phyloP scores from a whole-genome alignment of 2,797 vertebrate genomes.

The Garrulus glandarius region DNA sequence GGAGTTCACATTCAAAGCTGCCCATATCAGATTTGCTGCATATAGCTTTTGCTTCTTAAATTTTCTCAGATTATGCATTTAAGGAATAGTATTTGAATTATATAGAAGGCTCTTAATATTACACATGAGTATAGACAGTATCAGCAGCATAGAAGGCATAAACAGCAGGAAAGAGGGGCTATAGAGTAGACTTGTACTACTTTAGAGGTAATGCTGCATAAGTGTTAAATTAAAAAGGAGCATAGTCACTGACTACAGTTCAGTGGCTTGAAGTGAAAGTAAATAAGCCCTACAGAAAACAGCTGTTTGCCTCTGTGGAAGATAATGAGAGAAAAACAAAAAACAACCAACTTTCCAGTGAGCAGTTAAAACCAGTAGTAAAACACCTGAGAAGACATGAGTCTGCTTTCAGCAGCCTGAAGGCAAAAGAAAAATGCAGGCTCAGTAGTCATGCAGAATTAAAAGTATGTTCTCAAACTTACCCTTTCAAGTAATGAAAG shows the following conservation, averaged over 20 bases:
- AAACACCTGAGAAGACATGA: not conserved
- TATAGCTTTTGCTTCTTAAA: not conserved
- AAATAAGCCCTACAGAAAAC: not conserved
- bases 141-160: not conserved
- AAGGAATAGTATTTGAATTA: not conserved
- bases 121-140: not conserved
- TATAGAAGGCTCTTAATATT: not conserved
- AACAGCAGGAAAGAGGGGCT: not conserved
- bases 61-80: not conserved
- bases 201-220: not conserved
- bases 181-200: not conserved
- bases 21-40: not conserved
- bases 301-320: not conserved
- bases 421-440: not conserved
- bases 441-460: not conserved
- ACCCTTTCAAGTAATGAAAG: conserved; percentile 96
- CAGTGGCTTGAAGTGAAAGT: not conserved
- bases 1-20: not conserved
- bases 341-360: not conserved
- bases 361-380: not conserved
- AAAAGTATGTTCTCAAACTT: conserved; percentile 49
- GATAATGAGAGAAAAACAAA: not conserved
- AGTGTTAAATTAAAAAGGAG: not conserved
- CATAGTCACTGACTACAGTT: not conserved
- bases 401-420: not conserved